These are phyloP conservation scores for Mesochorus sp. DNA, from an alignment of 2,888 invertebrate genomes.

Conservation along the genomic window DNA sequence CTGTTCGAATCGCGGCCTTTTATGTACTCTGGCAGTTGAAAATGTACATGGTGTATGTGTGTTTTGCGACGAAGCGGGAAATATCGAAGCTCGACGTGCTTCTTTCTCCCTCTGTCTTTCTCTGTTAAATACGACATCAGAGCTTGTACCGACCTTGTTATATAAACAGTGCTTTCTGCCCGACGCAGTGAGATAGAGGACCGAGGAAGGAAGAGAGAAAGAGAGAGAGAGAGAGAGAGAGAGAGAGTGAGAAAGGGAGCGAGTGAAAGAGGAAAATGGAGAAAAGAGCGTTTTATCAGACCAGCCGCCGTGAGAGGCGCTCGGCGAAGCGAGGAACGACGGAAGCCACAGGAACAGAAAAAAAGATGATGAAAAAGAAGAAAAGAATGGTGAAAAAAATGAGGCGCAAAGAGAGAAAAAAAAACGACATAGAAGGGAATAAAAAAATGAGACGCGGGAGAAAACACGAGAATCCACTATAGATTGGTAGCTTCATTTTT, in stretches of 20 bases:
- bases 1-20: neutral
- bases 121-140: constrained; percentile 55
- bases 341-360: constrained; percentile 51
- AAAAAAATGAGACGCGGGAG: constrained; percentile 29
- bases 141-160: neutral
- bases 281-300: constrained; percentile 53
- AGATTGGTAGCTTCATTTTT: constrained; percentile 11
- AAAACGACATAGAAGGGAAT: neutral
- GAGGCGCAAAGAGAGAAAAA: constrained; percentile 13
- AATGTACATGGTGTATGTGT: constrained; percentile 9
- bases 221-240: constrained; percentile 1
- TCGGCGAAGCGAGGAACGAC: constrained; percentile 59
- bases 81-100: constrained; percentile 56
- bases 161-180: neutral
- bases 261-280: neutral
- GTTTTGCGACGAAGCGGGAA: constrained; percentile 44
- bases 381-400: neutral
- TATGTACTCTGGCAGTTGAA: neutral
- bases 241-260: constrained; percentile 10
- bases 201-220: constrained; percentile 16
- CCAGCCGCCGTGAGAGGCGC: constrained; percentile 43
- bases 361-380: constrained; percentile 24
- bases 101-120: constrained; percentile 23
- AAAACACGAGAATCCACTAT: constrained; percentile 36
- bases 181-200: constrained; percentile 39